phyloP scores from a whole-genome alignment of 2,113 vertebrate species.

The Eulemur rufifrons region DNA sequence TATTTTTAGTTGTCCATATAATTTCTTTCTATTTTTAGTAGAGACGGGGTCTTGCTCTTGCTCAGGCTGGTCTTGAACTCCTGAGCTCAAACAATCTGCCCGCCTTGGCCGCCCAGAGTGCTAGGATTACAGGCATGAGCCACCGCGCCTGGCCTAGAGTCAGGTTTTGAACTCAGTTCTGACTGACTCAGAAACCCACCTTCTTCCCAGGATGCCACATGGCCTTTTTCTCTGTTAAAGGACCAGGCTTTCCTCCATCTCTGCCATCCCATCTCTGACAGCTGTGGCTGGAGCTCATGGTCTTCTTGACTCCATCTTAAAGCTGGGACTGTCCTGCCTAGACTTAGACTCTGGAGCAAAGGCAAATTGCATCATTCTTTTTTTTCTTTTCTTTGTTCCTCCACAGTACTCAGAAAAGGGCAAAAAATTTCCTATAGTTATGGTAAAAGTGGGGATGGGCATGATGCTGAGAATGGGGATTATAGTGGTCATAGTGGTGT shows the following conservation, averaged over 20 bases:
- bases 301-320: not conserved
- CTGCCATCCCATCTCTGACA: not conserved
- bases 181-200: not conserved
- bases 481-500: not conserved
- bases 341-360: not conserved
- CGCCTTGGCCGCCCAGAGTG: too few species aligned
- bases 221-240: not conserved
- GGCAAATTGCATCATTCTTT: not conserved
- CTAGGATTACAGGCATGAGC: too few species aligned
- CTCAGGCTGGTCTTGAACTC: too few species aligned
- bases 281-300: too few species aligned
- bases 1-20: too few species aligned
- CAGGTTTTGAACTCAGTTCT: not conserved
- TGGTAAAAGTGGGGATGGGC: not conserved
- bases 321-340: not conserved
- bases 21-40: too few species aligned
- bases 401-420: not conserved
- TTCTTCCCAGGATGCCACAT: rapidly evolving
- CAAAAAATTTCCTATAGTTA: not conserved
- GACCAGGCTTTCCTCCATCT: not conserved
- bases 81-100: too few species aligned
- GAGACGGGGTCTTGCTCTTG: too few species aligned
- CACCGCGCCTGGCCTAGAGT: too few species aligned
- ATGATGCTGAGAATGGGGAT: not conserved
- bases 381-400: not conserved